Base-by-base conservation (phyloP, 2,113 vertebrate species). In the Crypturellus undulatus region DNA sequence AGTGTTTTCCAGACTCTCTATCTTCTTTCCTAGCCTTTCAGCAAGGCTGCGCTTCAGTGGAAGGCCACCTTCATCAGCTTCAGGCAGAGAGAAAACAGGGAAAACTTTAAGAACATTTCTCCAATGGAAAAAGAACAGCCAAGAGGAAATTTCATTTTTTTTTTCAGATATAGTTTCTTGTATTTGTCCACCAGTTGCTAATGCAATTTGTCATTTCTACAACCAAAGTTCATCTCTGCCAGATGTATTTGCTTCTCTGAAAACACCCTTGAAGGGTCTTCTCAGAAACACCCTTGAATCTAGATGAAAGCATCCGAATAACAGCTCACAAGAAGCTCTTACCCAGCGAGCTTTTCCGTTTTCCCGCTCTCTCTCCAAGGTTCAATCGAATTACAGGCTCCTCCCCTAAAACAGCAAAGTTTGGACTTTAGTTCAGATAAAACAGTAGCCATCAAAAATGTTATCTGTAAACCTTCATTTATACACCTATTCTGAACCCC, bases 1-100 rank as follows among this genome's bases (percentile, higher is more conserved):
- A 24, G 91, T 3, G 2, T 92, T 94, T 51, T 97, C 97, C 58
- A 98, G 73, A 21, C 84, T 49, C 47, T 98, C 97, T 26, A 98
- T 72, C 88, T 98, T 98, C 95, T 96, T 98, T 10, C 99, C 99
- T 64, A 99, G 98, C 90, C 99, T 98, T 51, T 98, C 98, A 11
- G 98, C 97, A 45, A 99, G 97, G 91, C 97, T 98, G 49, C 97
- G 98, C 68, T 98, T 99, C 34, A 98, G 77, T 1, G 96, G 92
- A 38, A 96, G 51, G 12, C 96, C 96, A 11, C 68, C 96, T 42
- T 96, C 97, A 15, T 65, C 79, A 71, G 69, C 97, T 82, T 76
- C 9, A 79, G 22, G 4, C 4, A 72, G 9, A 68, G 1, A 79
- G 1, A 77, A 79, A 94, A 65, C 1, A 51, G 70, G 24, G 40